Percentiles rank a stretch among this genome's conserved stretches.
Evolutionary conservation across 2,888 invertebrate species (phyloP).

Genomic region (Mimachlamys varia): DNA sequence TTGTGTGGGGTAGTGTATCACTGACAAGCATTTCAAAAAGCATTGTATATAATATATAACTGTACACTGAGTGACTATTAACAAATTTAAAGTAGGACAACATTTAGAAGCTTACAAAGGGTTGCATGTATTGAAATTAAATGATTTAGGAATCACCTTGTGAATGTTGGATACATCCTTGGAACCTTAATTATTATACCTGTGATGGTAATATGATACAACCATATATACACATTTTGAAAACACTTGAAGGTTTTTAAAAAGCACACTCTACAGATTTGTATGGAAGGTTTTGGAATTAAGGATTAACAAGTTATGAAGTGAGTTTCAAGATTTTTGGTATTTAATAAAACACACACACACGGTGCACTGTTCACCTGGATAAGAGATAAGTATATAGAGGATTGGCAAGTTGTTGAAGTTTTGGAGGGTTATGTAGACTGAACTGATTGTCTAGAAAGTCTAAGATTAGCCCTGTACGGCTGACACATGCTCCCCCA

Average conservation of each 20-base stretch:
- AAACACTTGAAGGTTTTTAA: not conserved
- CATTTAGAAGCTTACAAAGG: not conserved
- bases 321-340: not conserved
- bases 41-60: not conserved
- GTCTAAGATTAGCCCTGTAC: not conserved
- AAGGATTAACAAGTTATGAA: conserved; percentile 17
- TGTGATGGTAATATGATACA: not conserved
- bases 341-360: not conserved
- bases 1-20: not conserved
- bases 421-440: not conserved
- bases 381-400: not conserved
- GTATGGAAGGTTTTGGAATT: not conserved
- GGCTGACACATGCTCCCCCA: not conserved
- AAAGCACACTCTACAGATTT: not conserved
- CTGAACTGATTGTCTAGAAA: not conserved
- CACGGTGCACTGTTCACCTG: not conserved
- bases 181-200: not conserved
- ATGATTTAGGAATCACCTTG: not conserved
- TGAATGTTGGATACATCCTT: not conserved
- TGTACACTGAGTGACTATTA: not conserved
- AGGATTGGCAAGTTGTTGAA: conserved; percentile 22
- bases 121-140: not conserved
- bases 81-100: not conserved
- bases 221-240: not conserved
- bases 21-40: not conserved